Conservation (phyloP, 2,888 invertebrate genomes). For the Hymenopus coronatus region DNA sequence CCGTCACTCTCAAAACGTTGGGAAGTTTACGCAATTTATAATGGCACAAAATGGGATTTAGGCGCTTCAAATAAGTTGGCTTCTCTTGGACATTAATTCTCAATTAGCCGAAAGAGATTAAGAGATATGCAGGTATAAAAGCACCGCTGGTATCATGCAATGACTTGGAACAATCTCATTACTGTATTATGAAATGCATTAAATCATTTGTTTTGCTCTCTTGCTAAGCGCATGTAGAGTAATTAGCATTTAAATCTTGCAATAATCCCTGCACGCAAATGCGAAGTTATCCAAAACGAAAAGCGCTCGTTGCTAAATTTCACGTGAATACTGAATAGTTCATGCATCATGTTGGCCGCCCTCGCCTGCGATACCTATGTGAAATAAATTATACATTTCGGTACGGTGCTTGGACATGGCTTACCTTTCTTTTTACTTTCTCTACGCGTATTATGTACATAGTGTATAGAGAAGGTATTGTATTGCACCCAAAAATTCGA, state of each 20-base stretch:
- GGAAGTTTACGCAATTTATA: neutral
- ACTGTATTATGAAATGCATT: neutral
- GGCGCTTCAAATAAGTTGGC: neutral
- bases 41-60: neutral
- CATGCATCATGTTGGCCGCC: neutral
- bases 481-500: no score
- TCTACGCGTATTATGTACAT: no score
- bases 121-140: neutral
- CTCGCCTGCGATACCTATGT: neutral
- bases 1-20: neutral
- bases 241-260: neutral
- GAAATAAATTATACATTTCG: neutral
- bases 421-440: neutral
- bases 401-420: neutral
- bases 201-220: neutral
- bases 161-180: neutral
- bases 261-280: neutral
- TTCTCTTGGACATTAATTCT: neutral
- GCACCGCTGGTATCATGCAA: neutral
- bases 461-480: no score
- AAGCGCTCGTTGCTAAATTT: neutral
- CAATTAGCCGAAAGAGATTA: neutral
- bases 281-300: neutral
- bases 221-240: neutral
- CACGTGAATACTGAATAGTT: neutral